Percentiles rank a stretch among this genome's conserved stretches.
These are phyloP conservation scores for Pterocles orientalis DNA, from an alignment of 2,113 vertebrate species.

Conservation along the genomic window DNA sequence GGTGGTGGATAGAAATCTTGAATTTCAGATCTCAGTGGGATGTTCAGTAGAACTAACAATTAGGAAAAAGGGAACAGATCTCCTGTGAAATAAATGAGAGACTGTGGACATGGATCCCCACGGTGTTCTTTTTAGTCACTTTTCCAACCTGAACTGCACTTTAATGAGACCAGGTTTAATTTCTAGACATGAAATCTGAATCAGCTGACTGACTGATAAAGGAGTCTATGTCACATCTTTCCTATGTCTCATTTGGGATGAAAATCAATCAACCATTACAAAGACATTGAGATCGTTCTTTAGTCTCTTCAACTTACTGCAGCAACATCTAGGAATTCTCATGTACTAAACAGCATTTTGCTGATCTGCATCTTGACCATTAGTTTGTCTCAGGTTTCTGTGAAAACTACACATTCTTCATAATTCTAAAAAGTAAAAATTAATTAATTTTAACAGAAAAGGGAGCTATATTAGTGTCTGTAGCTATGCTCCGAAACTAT, in stretches of 20 bases:
- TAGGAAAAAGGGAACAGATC: constrained; percentile 53
- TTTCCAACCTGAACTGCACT: background rate
- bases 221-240: background rate
- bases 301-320: background rate
- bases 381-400: background rate
- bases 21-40: constrained; percentile 33
- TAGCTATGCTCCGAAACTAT: background rate
- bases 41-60: constrained; percentile 22
- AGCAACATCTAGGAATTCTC: background rate
- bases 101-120: background rate
- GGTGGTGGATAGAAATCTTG: background rate
- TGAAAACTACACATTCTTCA: background rate
- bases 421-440: background rate
- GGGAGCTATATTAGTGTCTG: background rate
- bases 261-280: background rate
- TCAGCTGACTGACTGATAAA: constrained; percentile 3
- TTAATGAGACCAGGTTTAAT: constrained; percentile 8
- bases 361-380: background rate
- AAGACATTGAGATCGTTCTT: background rate
- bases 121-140: background rate
- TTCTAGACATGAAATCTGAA: constrained; percentile 17
- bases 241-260: background rate
- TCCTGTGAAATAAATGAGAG: constrained; percentile 32
- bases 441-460: background rate
- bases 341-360: background rate